A percentile compares a stretch with the other conserved stretches of the same genome.
Evolutionary conservation across 2,113 vertebrate species (phyloP).

Genomic region (Taxidea taxus): DNA sequence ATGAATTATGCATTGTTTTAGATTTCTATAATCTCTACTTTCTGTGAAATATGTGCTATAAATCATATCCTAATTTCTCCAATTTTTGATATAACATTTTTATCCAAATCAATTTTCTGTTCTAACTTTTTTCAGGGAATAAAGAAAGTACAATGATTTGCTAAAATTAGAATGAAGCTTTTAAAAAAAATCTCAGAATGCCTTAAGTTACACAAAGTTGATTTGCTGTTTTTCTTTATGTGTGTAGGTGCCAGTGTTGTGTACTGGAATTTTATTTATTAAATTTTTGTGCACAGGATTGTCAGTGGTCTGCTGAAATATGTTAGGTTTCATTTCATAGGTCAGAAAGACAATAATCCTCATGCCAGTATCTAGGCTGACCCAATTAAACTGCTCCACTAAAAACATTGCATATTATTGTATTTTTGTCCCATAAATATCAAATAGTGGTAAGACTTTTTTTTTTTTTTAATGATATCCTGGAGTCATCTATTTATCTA

Average conservation of each 20-base stretch:
- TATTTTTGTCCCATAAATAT: neutral
- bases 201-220: neutral
- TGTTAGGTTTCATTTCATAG: neutral
- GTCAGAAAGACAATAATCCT: neutral
- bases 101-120: conserved; percentile 67
- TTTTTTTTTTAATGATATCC: neutral
- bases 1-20: conserved; percentile 83
- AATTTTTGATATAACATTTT: conserved; percentile 64
- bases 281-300: neutral
- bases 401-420: neutral
- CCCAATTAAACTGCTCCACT: neutral
- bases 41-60: conserved; percentile 77
- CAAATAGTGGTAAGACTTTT: neutral
- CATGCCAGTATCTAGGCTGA: neutral
- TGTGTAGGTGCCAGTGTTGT: neutral
- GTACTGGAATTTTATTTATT: conserved; percentile 16
- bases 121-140: neutral
- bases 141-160: conserved; percentile 32
- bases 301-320: neutral
- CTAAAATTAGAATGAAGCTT: conserved; percentile 50
- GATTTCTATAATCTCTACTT: conserved; percentile 75
- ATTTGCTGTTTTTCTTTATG: conserved; percentile 22
- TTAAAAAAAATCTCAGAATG: conserved; percentile 43
- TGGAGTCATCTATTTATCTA: neutral
- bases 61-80: conserved; percentile 65